Conservation (phyloP, 2,797 vertebrate species). For the Hemitrygon akajei region DNA sequence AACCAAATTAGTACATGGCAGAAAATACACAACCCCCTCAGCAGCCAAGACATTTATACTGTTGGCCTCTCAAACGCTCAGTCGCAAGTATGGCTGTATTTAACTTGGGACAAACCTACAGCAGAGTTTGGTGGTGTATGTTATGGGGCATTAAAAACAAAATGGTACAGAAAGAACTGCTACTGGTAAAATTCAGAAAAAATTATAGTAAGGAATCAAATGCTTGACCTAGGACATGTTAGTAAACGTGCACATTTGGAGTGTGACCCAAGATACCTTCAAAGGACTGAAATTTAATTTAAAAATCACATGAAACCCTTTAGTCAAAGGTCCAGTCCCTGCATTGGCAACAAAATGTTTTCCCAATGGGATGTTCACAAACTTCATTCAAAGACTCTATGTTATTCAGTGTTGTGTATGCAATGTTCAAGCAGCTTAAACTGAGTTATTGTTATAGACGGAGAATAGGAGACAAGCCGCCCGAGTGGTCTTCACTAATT, state of each 20-base stretch:
- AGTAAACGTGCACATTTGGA: background rate
- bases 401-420: background rate
- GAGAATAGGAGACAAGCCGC: background rate
- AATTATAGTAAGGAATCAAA: background rate
- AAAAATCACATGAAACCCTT: background rate
- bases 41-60: too few species aligned
- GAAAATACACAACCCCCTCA: too few species aligned
- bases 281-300: background rate
- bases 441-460: background rate
- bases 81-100: too few species aligned
- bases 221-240: background rate
- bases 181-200: background rate
- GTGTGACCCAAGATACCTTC: background rate
- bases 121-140: background rate
- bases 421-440: background rate
- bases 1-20: too few species aligned
- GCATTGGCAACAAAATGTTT: background rate
- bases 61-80: too few species aligned
- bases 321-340: background rate
- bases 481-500: background rate
- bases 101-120: background rate
- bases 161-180: background rate
- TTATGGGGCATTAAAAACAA: background rate
- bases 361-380: background rate
- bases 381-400: background rate